These are phyloP conservation scores for Ciconia nigra DNA, from an alignment of 2,797 vertebrate genomes.

Conservation along the genomic window DNA sequence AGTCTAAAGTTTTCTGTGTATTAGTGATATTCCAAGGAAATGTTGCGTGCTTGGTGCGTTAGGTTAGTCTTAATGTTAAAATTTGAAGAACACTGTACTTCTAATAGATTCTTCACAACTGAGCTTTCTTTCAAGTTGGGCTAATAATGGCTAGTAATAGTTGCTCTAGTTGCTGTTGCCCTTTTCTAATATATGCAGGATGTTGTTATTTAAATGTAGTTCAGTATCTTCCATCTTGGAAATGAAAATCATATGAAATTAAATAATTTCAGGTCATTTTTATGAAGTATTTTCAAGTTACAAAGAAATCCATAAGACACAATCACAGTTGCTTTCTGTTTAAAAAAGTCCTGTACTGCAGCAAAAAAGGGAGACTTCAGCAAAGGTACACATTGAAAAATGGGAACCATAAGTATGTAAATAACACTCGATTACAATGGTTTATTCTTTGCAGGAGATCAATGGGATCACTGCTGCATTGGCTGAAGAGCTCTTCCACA, in stretches of 20 bases:
- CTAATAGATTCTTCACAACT: background rate
- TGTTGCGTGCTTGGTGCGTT: background rate
- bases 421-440: background rate
- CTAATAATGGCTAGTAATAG: background rate
- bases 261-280: background rate
- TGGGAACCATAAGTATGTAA: background rate
- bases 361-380: background rate
- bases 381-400: background rate
- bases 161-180: background rate
- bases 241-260: background rate
- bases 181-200: background rate
- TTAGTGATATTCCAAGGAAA: background rate
- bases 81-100: background rate
- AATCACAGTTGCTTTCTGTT: background rate
- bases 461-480: conserved; percentile 92
- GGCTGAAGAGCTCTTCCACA: conserved; percentile 93
- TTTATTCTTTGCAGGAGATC: conserved; percentile 83
- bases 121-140: background rate
- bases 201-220: background rate
- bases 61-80: background rate
- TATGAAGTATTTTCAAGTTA: background rate
- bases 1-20: background rate
- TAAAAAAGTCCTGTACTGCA: background rate
- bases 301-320: background rate
- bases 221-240: background rate